Evolutionary conservation across 2,797 vertebrate genomes (phyloP), one percentile per base, ranked within the genome.

Genomic region (Gastrophryne carolinensis): DNA sequence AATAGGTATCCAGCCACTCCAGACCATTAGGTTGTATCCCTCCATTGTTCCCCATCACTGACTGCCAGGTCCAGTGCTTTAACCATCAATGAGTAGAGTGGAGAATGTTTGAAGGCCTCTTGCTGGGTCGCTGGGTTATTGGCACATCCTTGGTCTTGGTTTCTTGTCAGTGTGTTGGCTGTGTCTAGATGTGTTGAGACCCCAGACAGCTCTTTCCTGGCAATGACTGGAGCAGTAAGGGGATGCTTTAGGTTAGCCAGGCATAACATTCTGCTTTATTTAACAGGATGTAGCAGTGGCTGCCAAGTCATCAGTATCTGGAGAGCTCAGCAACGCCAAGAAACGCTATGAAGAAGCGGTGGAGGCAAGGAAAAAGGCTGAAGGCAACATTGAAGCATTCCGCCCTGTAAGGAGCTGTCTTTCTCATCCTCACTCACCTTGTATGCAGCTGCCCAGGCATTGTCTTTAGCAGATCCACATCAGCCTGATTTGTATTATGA

Each of bases 321-420:
- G 81, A 79, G 86, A 91, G 69, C 85, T 93, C 27, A 85, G 80
- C 81, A 79, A 84, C 23, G 87, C 91, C 7, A 92, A 90, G 84
- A 64, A 87, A 26, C 90, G 85, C 79, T 92, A 89, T 56, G 90
- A 93, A 58, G 90, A 91, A 74, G 87, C 89, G 30, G 29, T 91
- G 61, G 90, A 89, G 81, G 82, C 86, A 80, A 89, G 89, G 80
- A 91, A 79, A 84, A 90, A 88, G 76, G 91, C 85, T 0, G 90
- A 92, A 80, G 71, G 87, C 50, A 90, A 92, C 4, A 89, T 92
- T 7, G 90, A 93, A 81, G 35, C 82, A 62, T 90, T 92, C 86
- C 90, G 91, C 75, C 92, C 92, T 58, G 92, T 93, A 80, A 87
- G 74, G 34, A 69, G 56, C 65, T 76, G 57, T 56, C 65, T 63